These are phyloP conservation scores for Antennarius maculatus DNA, from an alignment of 2,797 vertebrate genomes.

Conservation along the genomic window DNA sequence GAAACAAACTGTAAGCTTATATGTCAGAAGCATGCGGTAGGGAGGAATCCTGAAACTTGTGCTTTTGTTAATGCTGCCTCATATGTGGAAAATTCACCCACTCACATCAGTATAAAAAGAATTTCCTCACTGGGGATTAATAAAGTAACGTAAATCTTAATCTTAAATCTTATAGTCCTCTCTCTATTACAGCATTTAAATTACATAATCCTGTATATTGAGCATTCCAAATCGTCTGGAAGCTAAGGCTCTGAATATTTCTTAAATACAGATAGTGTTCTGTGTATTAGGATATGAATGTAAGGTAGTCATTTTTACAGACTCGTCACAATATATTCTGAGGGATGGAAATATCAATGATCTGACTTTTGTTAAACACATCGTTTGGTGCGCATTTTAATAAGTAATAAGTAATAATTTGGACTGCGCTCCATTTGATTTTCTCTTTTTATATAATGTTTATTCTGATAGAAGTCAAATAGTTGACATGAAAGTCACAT, in stretches of 20 bases:
- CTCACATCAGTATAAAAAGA: constrained; percentile 3
- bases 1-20: constrained; percentile 17
- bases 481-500: not conserved
- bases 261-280: no score
- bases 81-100: not conserved
- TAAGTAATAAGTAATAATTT: no score
- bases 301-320: not conserved
- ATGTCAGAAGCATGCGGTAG: constrained; percentile 8
- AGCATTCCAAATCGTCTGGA: no score
- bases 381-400: not conserved
- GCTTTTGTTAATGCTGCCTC: not conserved
- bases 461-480: not conserved
- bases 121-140: no score
- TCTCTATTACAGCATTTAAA: constrained; percentile 32
- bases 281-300: not conserved
- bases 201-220: constrained; percentile 4
- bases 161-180: constrained; percentile 20
- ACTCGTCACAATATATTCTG: not conserved
- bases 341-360: not conserved
- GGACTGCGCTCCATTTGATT: not conserved
- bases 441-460: not conserved
- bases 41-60: constrained; percentile 7
- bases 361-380: not conserved
- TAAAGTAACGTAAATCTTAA: no score
- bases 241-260: no score